A percentile compares a stretch with the other conserved stretches of the same genome.
phyloP scores from a whole-genome alignment of 2,797 vertebrate species.

The Myiotriccus ornatus region DNA sequence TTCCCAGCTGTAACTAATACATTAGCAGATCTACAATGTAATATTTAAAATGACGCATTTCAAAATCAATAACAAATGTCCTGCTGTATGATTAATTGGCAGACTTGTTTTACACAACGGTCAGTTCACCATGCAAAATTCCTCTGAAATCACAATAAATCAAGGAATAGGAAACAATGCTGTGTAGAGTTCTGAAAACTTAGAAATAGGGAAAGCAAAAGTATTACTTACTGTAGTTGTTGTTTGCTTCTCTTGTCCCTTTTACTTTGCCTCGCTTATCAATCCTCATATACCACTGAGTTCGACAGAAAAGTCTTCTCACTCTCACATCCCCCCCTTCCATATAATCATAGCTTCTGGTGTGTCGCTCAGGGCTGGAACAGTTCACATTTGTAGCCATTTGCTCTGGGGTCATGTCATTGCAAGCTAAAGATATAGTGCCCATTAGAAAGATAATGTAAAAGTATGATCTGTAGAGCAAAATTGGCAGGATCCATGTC shows the following conservation, averaged over 20 bases:
- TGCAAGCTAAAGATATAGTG: slow-evolving; percentile 88
- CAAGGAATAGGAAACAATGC: neutral
- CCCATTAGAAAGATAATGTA: slow-evolving; percentile 90
- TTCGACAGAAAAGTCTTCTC: slow-evolving; percentile 95
- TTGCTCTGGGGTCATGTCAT: slow-evolving; percentile 94
- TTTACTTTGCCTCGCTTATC: slow-evolving; percentile 93
- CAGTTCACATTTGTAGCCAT: slow-evolving; percentile 94
- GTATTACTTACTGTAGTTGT: slow-evolving; percentile 92
- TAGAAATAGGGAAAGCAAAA: slow-evolving; percentile 14
- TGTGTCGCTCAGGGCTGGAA: slow-evolving; percentile 93
- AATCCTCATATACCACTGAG: slow-evolving; percentile 97
- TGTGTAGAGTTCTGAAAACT: neutral
- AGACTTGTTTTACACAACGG: neutral
- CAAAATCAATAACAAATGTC: slow-evolving; percentile 67
- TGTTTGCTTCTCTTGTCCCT: slow-evolving; percentile 92
- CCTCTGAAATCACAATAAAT: neutral
- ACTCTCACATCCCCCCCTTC: slow-evolving; percentile 97
- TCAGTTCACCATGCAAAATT: neutral
- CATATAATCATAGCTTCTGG: slow-evolving; percentile 99
- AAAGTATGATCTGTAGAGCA: slow-evolving; percentile 94
- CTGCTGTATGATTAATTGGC: slow-evolving; percentile 19
- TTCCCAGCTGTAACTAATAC: slow-evolving; percentile 63
- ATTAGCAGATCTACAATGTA: slow-evolving; percentile 63
- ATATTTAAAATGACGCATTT: slow-evolving; percentile 62
- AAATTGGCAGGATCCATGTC: slow-evolving; percentile 95